Conservation (phyloP, 2,797 vertebrate species). For the Orientallactaga sibirica region DNA sequence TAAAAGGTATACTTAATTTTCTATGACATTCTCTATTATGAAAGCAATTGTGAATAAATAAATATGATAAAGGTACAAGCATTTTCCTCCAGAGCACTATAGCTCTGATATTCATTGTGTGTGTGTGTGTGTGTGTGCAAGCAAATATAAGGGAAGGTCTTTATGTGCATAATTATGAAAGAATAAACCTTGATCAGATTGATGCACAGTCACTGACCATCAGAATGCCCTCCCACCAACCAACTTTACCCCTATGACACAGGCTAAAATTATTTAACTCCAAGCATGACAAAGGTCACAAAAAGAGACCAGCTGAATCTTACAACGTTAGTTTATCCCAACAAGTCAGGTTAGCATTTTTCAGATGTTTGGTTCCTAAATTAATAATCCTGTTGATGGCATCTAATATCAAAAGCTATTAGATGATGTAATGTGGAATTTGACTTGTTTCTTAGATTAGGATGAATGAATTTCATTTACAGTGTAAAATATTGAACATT, state of each 20-base stretch:
- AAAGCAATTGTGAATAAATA: background rate
- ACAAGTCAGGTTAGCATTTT: constrained; percentile 73
- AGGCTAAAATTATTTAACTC: constrained; percentile 52
- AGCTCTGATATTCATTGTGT: background rate
- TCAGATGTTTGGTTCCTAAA: constrained; percentile 79
- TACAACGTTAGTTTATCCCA: constrained; percentile 70
- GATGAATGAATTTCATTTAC: constrained; percentile 79
- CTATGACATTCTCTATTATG: background rate
- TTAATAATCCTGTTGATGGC: constrained; percentile 67
- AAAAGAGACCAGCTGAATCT: constrained; percentile 67
- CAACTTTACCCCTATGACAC: constrained; percentile 47
- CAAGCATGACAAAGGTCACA: background rate
- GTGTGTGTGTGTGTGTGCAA: background rate
- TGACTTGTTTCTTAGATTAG: constrained; percentile 80
- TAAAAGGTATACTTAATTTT: constrained; percentile 32
- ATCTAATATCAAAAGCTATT: constrained; percentile 58
- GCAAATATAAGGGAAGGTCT: background rate
- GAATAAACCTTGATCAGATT: background rate
- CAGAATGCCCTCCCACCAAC: background rate
- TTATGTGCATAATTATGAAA: background rate
- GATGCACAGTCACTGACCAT: background rate
- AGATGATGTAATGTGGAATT: constrained; percentile 76
- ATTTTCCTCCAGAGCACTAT: background rate
- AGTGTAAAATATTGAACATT: constrained; percentile 66
- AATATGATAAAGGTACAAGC: background rate